Evolutionary conservation across 64 coral and sea anemone genomes (phyloP).

Genomic region (Astreopora myriophthalma): DNA sequence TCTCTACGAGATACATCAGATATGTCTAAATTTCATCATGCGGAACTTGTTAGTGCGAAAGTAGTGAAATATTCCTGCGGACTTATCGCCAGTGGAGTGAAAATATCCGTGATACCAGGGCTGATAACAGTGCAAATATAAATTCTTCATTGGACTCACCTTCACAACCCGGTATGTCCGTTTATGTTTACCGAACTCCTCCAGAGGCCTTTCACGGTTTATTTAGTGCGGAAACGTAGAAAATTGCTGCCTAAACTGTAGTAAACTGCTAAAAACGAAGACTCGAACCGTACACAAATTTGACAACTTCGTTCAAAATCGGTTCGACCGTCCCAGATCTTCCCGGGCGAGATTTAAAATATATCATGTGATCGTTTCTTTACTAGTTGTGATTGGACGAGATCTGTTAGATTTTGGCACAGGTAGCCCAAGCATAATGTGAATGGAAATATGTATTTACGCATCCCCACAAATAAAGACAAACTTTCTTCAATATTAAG

Average conservation of each 20-base stretch:
- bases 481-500: too few relatives aligned
- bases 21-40: not conserved
- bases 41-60: not conserved
- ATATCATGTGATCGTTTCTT: not conserved
- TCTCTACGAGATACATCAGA: too few relatives aligned
- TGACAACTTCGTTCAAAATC: not conserved
- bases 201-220: not conserved
- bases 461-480: too few relatives aligned
- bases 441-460: too few relatives aligned
- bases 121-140: not conserved
- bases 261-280: too few relatives aligned
- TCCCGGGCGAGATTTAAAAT: conserved; percentile 39
- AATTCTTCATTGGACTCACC: not conserved
- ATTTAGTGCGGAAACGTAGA: not conserved
- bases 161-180: not conserved
- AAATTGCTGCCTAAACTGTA: not conserved
- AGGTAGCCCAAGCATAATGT: too few relatives aligned
- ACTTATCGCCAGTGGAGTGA: not conserved
- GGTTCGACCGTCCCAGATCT: conserved; percentile 18
- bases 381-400: not conserved
- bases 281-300: too few relatives aligned
- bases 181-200: not conserved
- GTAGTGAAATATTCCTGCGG: too few relatives aligned
- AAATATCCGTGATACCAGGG: not conserved
- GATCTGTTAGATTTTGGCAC: too few relatives aligned